Evolutionary conservation across 2,888 invertebrate species (phyloP).

Genomic region (Archaeoteleia sp.): DNA sequence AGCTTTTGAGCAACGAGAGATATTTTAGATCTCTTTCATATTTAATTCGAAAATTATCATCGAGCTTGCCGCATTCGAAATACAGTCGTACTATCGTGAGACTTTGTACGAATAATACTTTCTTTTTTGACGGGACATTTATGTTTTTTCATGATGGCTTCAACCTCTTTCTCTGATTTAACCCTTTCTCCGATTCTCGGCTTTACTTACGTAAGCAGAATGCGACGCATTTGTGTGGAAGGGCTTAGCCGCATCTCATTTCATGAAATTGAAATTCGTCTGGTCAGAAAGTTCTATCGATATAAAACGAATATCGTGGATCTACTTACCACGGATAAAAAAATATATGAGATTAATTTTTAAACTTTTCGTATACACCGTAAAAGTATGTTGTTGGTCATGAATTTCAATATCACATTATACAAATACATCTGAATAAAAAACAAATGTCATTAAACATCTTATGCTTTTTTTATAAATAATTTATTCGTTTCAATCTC

Average conservation of each 20-base stretch:
- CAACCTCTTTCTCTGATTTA: slow-evolving; percentile 46
- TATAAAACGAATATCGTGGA: slow-evolving; percentile 27
- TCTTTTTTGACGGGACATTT: slow-evolving; percentile 26
- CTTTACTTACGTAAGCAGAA: slow-evolving; percentile 49
- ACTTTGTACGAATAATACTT: slow-evolving; percentile 10
- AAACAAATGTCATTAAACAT: no score
- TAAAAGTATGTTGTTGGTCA: no score
- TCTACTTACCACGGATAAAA: slow-evolving; percentile 30
- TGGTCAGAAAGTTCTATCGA: slow-evolving; percentile 50
- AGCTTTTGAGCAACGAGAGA: slow-evolving; percentile 25
- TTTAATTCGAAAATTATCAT: slow-evolving; percentile 30
- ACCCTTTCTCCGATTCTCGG: slow-evolving; percentile 47
- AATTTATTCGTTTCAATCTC: no score
- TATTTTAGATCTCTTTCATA: slow-evolving; percentile 31
- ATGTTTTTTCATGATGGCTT: slow-evolving; percentile 37
- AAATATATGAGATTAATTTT: no score
- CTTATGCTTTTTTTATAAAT: no score
- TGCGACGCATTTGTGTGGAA: slow-evolving; percentile 57
- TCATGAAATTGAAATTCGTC: slow-evolving; percentile 58
- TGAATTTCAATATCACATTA: no score
- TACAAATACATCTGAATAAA: no score
- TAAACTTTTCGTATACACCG: no score
- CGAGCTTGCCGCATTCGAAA: slow-evolving; percentile 14
- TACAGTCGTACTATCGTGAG: background rate
- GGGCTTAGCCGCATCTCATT: slow-evolving; percentile 57